A percentile compares a stretch with the other conserved stretches of the same genome.
Conservation (phyloP, 2,888 invertebrate species). For the Cerastis rubricosa region DNA sequence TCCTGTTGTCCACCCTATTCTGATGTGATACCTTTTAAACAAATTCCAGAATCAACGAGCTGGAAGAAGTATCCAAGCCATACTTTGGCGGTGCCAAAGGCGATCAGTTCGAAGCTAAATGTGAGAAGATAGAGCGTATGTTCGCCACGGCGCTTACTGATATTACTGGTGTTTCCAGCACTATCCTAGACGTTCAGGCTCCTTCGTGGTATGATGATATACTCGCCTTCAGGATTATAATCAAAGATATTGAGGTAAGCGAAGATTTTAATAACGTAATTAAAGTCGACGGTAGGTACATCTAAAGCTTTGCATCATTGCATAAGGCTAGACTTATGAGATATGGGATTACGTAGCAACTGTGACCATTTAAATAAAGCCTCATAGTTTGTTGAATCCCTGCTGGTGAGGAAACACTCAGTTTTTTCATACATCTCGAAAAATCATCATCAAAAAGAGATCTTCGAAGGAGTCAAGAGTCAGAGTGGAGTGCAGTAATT, state of each 20-base stretch:
- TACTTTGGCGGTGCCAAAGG: slow-evolving; percentile 94
- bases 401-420: background rate
- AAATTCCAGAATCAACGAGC: slow-evolving; percentile 92
- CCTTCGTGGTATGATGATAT: slow-evolving; percentile 96
- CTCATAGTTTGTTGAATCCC: background rate
- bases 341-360: background rate
- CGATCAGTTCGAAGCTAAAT: slow-evolving; percentile 92
- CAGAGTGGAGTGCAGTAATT: background rate
- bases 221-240: slow-evolving; percentile 90
- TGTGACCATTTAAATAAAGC: background rate
- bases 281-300: background rate
- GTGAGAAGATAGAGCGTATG: slow-evolving; percentile 93
- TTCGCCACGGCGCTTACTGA: slow-evolving; percentile 92
- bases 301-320: background rate
- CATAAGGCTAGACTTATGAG: background rate
- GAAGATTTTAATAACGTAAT: background rate
- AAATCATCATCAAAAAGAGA: background rate
- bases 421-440: background rate
- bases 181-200: slow-evolving; percentile 94
- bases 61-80: slow-evolving; percentile 92
- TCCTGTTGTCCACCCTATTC: background rate
- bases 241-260: slow-evolving; percentile 92
- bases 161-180: slow-evolving; percentile 91
- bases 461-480: too few species aligned
- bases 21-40: background rate